These are phyloP conservation scores for Hetaerina titia DNA, from an alignment of 2,888 invertebrate genomes.

Conservation along the genomic window DNA sequence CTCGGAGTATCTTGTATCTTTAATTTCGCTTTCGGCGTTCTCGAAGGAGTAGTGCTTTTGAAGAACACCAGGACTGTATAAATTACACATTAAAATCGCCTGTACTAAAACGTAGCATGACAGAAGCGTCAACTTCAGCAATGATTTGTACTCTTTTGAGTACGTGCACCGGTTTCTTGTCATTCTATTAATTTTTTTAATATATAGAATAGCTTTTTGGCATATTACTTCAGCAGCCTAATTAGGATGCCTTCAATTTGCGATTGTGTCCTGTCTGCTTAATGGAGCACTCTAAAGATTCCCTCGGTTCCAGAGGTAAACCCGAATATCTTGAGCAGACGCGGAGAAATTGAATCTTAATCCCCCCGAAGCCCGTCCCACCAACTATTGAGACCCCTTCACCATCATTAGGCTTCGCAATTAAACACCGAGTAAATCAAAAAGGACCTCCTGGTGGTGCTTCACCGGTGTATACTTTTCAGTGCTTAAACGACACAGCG, in stretches of 20 bases:
- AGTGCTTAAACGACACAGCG: not conserved
- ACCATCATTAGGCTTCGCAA: not conserved
- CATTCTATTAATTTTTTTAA: no score
- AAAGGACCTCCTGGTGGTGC: not conserved
- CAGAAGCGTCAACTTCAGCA: no score
- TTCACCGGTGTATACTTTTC: not conserved
- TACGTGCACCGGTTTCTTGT: no score
- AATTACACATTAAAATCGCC: no score
- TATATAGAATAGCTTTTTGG: no score
- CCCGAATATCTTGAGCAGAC: not conserved
- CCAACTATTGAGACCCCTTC: not conserved
- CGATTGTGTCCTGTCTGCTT: not conserved
- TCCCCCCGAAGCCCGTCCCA: not conserved
- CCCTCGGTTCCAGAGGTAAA: not conserved
- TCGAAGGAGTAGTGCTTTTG: no score
- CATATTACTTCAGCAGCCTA: not conserved
- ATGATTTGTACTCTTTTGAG: no score
- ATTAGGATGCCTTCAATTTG: not conserved
- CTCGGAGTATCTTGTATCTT: no score
- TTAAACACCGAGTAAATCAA: not conserved
- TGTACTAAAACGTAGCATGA: no score
- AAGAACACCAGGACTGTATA: no score
- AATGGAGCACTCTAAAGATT: not conserved
- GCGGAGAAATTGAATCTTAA: not conserved
- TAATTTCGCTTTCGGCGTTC: no score